Base-by-base conservation (phyloP, 2,797 vertebrate species). In the Vultur gryphus region DNA sequence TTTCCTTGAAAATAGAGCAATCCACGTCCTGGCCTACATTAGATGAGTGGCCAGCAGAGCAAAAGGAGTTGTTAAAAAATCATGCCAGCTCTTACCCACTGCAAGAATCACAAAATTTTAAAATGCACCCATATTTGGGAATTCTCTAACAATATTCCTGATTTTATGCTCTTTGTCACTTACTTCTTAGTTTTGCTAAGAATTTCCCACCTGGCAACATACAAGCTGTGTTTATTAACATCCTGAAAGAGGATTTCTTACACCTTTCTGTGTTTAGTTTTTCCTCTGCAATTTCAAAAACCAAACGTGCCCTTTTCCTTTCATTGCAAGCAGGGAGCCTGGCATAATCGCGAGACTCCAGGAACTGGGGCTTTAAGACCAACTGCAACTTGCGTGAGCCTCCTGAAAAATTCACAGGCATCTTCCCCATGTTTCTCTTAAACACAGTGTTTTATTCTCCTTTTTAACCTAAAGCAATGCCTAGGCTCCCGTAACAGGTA, bases 11-110 rank as follows among this genome's bases (percentile, higher is more conserved):
- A 87, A 55, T 4, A 84, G 37, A 65, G 35, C 13, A 66, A 86
- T 69, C 31, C 2, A 0, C 2, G 0, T 37, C 62, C 66, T 43
- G n/a, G 61, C 14, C n/a, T 64, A 29, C 3, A 26, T 10, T n/a
- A 70, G 15, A 31, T n/a, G 10, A 44, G 8, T 24, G 24, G 35
- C 23, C 17, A 66, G 58, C 28, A 76, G 62, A 84, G n/a, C 25
- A 71, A 84, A 21, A 71, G 17, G 17, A 31, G n/a, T 4, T 75
- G 21, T 13, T 69, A 14, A 84, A 83, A 71, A 57, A 23, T 23
- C 18, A 15, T 17, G 28, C 31, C 10, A 51, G 37, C 20, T 91
- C 29, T 51, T 54, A 76, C 18, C 12, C 21, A 54, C 13, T 19
- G 23, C 28, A 83, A 87, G 46, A 85, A 57, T n/a, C 23, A 43